Percentiles rank a stretch among this genome's conserved stretches.
phyloP scores from a whole-genome alignment of 2,888 invertebrate species.

The Callimorpha dominula region DNA sequence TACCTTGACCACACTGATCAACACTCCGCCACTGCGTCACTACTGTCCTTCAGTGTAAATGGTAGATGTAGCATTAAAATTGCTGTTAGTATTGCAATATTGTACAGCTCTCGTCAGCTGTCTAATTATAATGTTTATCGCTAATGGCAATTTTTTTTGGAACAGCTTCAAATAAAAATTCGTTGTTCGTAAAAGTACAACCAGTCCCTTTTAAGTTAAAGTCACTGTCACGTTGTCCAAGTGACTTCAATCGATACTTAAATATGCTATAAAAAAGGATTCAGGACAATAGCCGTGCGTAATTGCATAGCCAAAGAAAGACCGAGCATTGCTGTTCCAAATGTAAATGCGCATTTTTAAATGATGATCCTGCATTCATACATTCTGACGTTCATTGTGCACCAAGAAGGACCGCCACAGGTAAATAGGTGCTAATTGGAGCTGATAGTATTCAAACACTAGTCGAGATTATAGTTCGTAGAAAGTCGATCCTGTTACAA shows the following conservation, averaged over 20 bases:
- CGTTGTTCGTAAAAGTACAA: not conserved
- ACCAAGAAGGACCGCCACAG: constrained; percentile 16
- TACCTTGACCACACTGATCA: not conserved
- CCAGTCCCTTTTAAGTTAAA: constrained; percentile 8
- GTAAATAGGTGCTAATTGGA: constrained; percentile 21
- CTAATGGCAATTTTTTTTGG: not conserved
- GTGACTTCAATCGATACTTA: constrained; percentile 8
- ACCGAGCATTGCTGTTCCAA: constrained; percentile 21
- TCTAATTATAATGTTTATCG: not conserved
- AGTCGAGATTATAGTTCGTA: constrained; percentile 32
- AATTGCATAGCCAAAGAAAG: constrained; percentile 25
- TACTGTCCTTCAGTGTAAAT: not conserved
- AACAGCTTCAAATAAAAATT: not conserved
- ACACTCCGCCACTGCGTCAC: not conserved
- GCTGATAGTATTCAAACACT: constrained; percentile 22
- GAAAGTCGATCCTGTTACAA: constrained; percentile 45
- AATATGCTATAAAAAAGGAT: constrained; percentile 22
- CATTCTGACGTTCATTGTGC: constrained; percentile 28
- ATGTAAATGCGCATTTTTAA: constrained; percentile 30
- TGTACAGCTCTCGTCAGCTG: not conserved
- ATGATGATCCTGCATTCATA: constrained; percentile 25
- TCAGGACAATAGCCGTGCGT: constrained; percentile 37
- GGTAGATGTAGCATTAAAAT: not conserved
- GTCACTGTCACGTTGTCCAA: constrained; percentile 17
- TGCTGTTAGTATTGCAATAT: not conserved